phyloP scores from a whole-genome alignment of 2,113 vertebrate species.

The Bucco capensis region DNA sequence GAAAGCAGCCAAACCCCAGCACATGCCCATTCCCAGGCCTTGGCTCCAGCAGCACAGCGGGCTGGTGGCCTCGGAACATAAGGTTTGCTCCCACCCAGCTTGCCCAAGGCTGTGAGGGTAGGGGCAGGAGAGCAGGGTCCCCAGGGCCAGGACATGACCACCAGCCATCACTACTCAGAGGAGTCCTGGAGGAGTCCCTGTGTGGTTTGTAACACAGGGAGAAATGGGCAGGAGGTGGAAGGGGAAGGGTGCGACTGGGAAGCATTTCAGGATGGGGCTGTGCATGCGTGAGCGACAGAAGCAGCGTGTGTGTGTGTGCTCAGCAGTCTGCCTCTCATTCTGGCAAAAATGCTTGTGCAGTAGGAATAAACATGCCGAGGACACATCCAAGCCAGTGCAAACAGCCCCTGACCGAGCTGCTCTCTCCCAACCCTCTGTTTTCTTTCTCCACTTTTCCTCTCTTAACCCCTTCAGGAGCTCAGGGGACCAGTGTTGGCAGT shows the following conservation, averaged over 20 bases:
- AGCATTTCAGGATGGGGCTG: background rate
- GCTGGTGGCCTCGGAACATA: constrained; percentile 18
- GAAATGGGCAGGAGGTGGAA: background rate
- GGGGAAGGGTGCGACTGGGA: background rate
- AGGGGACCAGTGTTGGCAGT: accelerated
- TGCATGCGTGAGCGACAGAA: background rate
- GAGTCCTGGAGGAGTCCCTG: background rate
- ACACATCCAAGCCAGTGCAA: constrained; percentile 58
- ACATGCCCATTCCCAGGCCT: constrained; percentile 47
- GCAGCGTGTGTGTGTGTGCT: background rate
- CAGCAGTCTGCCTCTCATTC: background rate
- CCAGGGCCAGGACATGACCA: accelerated
- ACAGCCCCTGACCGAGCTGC: constrained; percentile 38
- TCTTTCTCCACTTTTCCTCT: constrained; percentile 50
- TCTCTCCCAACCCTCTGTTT: constrained; percentile 45
- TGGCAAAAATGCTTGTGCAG: constrained; percentile 22
- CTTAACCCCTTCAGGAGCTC: constrained; percentile 51
- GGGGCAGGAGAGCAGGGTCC: no score
- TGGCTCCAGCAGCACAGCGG: background rate
- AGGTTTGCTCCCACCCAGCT: background rate
- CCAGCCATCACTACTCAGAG: accelerated
- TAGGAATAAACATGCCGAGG: background rate
- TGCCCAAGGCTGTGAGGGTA: background rate
- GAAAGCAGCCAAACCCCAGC: constrained; percentile 57
- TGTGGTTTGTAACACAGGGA: accelerated